These are phyloP conservation scores for Galaxea fascicularis DNA, from an alignment of 92 coral and sea anemone genomes.

Conservation along the genomic window DNA sequence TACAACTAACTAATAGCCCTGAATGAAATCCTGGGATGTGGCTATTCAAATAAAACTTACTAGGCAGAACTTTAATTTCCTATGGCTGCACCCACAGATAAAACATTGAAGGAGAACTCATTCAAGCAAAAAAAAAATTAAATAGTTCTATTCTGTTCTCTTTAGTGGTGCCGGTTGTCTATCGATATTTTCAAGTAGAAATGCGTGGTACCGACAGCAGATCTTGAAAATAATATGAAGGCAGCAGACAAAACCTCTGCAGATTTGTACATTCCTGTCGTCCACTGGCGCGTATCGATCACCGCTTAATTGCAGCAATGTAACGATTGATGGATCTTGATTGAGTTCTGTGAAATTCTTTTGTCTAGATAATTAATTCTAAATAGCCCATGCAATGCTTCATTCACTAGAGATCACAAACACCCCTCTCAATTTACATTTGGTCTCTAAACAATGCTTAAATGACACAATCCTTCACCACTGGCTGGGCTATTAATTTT, in stretches of 20 bases:
- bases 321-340: neutral
- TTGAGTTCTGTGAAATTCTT: neutral
- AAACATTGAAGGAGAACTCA: too few species aligned
- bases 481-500: neutral
- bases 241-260: neutral
- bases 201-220: neutral
- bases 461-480: neutral
- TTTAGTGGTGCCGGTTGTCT: too few species aligned
- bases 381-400: constrained; percentile 1
- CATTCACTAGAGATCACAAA: neutral
- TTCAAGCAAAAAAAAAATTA: too few species aligned
- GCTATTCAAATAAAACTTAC: neutral
- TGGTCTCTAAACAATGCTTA: neutral
- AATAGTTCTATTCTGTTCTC: too few species aligned
- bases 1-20: too few species aligned
- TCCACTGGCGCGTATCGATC: constrained; percentile 9
- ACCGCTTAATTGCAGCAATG: neutral
- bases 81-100: neutral
- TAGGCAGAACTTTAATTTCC: neutral
- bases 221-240: too few species aligned
- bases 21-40: neutral
- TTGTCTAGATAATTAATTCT: constrained; percentile 35
- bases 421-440: neutral
- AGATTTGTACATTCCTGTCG: neutral
- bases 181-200: too few species aligned